Evolutionary conservation across 2,113 vertebrate species (phyloP).

Genomic region (Nestor notabilis): DNA sequence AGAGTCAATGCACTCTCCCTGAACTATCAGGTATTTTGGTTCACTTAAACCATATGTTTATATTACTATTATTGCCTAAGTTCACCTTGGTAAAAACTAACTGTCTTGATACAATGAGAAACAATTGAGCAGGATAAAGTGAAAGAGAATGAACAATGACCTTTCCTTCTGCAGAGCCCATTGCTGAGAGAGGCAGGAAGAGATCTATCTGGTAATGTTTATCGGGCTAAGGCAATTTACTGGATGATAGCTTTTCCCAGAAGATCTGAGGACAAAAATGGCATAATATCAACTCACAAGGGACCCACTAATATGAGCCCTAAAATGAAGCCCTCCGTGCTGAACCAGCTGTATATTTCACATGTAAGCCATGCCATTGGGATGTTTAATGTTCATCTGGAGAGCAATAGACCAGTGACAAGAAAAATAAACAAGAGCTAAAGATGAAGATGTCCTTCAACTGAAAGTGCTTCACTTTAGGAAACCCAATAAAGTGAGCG

Average conservation of each 20-base stretch:
- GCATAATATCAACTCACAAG: slow-evolving; percentile 54
- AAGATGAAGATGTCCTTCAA: slow-evolving; percentile 69
- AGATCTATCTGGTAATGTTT: slow-evolving; percentile 62
- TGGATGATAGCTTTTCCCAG: slow-evolving; percentile 64
- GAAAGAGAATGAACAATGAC: slow-evolving; percentile 44
- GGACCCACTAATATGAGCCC: slow-evolving; percentile 47
- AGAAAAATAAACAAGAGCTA: slow-evolving; percentile 72
- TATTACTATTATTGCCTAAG: not conserved
- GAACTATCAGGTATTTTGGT: not conserved
- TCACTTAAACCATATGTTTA: slow-evolving; percentile 31
- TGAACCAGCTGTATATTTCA: slow-evolving; percentile 61
- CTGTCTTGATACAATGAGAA: not conserved
- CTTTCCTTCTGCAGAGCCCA: slow-evolving; percentile 42
- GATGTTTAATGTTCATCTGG: slow-evolving; percentile 57
- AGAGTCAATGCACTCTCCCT: not conserved
- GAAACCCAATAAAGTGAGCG: slow-evolving; percentile 35
- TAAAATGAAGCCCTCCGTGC: slow-evolving; percentile 60
- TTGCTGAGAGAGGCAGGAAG: slow-evolving; percentile 46
- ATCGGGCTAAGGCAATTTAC: slow-evolving; percentile 64
- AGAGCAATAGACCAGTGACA: slow-evolving; percentile 67
- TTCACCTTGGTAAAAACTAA: slow-evolving; percentile 51
- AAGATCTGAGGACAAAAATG: slow-evolving; percentile 67
- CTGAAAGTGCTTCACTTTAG: slow-evolving; percentile 56
- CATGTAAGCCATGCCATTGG: slow-evolving; percentile 34
- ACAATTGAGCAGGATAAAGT: slow-evolving; percentile 24